phyloP scores from a whole-genome alignment of 2,113 vertebrate genomes.

The Equus quagga region DNA sequence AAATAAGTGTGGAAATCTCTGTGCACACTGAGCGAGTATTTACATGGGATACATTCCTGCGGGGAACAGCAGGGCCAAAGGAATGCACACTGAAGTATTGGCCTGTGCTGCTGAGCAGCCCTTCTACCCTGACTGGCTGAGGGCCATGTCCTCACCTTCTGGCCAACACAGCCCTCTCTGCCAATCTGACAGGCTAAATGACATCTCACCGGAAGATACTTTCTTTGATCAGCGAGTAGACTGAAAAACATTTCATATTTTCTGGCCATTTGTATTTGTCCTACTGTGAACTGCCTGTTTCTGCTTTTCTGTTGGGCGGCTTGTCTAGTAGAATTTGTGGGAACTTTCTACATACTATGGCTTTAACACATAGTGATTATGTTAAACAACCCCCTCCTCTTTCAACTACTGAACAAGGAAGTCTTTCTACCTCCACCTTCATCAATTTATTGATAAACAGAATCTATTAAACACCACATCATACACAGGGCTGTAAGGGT shows the following conservation, averaged over 20 bases:
- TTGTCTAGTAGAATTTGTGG: background rate
- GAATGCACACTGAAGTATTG: background rate
- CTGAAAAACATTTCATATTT: background rate
- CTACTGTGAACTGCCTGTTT: background rate
- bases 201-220: background rate
- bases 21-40: background rate
- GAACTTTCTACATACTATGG: background rate
- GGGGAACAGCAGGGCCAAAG: background rate
- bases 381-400: background rate
- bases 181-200: background rate
- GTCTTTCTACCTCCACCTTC: background rate
- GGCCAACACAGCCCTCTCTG: background rate
- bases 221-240: background rate
- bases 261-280: background rate
- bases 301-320: background rate
- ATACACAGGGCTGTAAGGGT: background rate
- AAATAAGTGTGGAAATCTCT: background rate
- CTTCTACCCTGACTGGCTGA: too few species aligned
- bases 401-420: background rate
- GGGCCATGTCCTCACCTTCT: background rate
- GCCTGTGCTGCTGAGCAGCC: background rate
- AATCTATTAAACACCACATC: background rate
- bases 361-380: background rate
- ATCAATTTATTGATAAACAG: background rate
- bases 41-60: background rate